A percentile compares a stretch with the other conserved stretches of the same genome.
These are phyloP conservation scores for Dendrocincla fuliginosa DNA, from an alignment of 2,797 vertebrate species.

Conservation along the genomic window DNA sequence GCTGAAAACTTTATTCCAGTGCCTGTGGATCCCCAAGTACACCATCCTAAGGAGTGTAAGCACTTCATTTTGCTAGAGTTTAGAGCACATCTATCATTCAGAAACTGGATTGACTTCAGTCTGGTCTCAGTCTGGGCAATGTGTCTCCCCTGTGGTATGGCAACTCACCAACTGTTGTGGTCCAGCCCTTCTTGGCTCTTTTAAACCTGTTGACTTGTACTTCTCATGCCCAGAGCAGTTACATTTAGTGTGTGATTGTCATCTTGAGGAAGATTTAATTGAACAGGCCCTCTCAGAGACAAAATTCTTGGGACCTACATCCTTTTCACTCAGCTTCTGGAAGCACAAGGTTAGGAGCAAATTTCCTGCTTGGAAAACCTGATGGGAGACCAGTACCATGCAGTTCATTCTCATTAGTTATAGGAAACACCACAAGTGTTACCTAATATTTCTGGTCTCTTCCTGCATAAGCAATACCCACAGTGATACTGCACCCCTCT, in stretches of 20 bases:
- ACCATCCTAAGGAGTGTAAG: background rate
- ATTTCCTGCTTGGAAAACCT: background rate
- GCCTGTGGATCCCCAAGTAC: background rate
- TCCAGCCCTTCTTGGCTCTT: background rate
- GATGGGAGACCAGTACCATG: fast-evolving
- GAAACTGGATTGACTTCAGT: background rate
- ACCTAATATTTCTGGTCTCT: background rate
- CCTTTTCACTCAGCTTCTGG: background rate
- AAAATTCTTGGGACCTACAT: background rate
- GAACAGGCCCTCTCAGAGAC: background rate
- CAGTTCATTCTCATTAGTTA: background rate
- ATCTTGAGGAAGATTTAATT: background rate
- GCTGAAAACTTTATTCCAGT: background rate
- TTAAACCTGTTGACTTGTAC: background rate
- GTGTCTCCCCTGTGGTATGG: fast-evolving
- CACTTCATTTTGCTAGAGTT: background rate
- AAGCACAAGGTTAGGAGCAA: background rate
- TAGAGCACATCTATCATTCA: background rate
- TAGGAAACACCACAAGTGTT: background rate
- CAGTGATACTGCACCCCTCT: background rate
- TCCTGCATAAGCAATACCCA: background rate
- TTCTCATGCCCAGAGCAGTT: background rate
- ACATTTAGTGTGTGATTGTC: background rate
- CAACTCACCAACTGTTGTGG: background rate
- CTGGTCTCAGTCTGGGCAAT: background rate